Conservation (phyloP, 2,888 invertebrate species). For the Asteroscopus sphinx region DNA sequence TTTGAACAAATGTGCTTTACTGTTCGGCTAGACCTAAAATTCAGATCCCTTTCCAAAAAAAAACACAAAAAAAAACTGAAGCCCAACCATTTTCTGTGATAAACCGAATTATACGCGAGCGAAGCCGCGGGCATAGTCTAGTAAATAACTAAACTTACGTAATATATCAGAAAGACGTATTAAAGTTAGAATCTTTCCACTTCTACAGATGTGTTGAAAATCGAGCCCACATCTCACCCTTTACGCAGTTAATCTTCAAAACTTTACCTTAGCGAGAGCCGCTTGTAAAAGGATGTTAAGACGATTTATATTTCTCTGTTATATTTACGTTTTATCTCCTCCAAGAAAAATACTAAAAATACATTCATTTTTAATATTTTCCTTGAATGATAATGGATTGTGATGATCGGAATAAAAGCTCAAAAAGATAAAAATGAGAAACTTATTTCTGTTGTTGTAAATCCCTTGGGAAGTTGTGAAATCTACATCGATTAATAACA, state of each 20-base stretch:
- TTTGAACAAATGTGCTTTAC: too few species aligned
- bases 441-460: too few species aligned
- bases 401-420: constrained; percentile 1
- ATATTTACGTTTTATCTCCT: constrained; percentile 13
- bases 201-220: constrained; percentile 30
- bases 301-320: constrained; percentile 24
- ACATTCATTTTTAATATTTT: constrained; percentile 36
- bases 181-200: constrained; percentile 39
- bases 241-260: constrained; percentile 41
- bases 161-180: constrained; percentile 38
- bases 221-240: constrained; percentile 24
- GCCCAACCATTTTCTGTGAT: too few species aligned
- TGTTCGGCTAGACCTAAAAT: background rate
- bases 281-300: constrained; percentile 13
- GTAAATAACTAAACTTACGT: constrained; percentile 35
- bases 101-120: too few species aligned
- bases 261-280: constrained; percentile 25
- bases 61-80: too few species aligned
- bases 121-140: too few species aligned
- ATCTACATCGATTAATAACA: too few species aligned
- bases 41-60: background rate
- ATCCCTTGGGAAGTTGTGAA: too few species aligned
- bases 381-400: constrained; percentile 28
- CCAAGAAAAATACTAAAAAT: background rate
- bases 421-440: too few species aligned